phyloP scores from a whole-genome alignment of 2,888 invertebrate species.

The Phytoseiulus persimilis region DNA sequence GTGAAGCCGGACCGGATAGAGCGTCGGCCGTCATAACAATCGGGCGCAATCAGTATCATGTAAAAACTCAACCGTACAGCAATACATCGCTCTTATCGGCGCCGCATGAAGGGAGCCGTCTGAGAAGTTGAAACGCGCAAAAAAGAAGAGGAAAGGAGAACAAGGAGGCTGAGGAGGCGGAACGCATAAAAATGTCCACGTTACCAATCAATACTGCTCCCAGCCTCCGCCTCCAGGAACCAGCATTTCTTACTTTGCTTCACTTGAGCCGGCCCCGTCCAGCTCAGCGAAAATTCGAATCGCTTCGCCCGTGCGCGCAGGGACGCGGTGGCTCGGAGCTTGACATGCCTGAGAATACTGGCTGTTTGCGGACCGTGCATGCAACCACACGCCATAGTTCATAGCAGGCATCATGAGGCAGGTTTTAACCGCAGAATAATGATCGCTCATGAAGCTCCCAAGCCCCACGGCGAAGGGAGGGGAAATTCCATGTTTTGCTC shows the following conservation, averaged over 20 bases:
- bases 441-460: too few species aligned
- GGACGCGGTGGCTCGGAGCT: background rate
- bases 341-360: too few species aligned
- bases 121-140: background rate
- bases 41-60: background rate
- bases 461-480: too few species aligned
- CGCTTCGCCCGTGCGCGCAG: background rate
- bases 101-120: background rate
- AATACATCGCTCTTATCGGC: background rate
- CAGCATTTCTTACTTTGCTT: background rate
- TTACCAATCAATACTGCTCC: background rate
- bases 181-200: background rate
- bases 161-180: background rate
- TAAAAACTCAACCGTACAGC: background rate
- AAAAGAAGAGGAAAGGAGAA: background rate
- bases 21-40: background rate
- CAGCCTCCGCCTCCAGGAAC: background rate
- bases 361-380: too few species aligned
- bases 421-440: too few species aligned
- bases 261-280: background rate
- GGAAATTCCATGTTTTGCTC: too few species aligned
- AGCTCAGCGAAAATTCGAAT: background rate
- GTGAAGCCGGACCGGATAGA: background rate
- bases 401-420: too few species aligned
- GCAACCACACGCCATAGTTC: too few species aligned